phyloP scores from a whole-genome alignment of 2,797 vertebrate species.

The Liparis tanakae region DNA sequence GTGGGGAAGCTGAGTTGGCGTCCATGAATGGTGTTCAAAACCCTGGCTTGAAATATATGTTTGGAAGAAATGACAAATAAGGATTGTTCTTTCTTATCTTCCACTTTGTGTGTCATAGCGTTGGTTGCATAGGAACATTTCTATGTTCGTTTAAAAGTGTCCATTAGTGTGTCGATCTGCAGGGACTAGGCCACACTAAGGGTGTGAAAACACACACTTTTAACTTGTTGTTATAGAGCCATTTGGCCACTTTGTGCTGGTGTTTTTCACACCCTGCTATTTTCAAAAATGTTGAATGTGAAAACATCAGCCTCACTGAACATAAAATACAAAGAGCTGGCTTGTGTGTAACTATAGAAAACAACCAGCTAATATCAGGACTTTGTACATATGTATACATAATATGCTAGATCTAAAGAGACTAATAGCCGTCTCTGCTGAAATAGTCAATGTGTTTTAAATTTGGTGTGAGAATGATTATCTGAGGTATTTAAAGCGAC shows the following conservation, averaged over 20 bases:
- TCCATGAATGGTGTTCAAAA: constrained; percentile 6
- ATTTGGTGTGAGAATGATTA: background rate
- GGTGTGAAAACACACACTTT: background rate
- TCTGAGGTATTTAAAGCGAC: too few species aligned
- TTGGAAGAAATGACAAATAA: constrained; percentile 3
- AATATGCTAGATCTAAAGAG: too few species aligned
- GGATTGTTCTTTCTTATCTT: background rate
- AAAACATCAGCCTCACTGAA: background rate
- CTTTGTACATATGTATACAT: background rate
- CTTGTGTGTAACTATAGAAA: background rate
- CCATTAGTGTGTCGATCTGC: background rate
- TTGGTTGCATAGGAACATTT: background rate
- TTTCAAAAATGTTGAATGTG: background rate
- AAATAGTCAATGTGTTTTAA: background rate
- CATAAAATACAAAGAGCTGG: background rate
- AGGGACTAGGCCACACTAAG: background rate
- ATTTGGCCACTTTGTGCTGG: background rate
- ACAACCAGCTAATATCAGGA: background rate
- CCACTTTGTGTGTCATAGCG: background rate
- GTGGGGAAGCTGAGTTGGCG: constrained; percentile 9
- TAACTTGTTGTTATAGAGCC: background rate
- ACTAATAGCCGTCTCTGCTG: background rate
- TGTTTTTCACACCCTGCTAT: background rate
- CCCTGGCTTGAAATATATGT: constrained; percentile 10
- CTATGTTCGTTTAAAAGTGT: background rate